Evolutionary conservation across 2,797 vertebrate species (phyloP), one percentile per base, ranked within the genome.

Genomic region (Chloroceryle inda): DNA sequence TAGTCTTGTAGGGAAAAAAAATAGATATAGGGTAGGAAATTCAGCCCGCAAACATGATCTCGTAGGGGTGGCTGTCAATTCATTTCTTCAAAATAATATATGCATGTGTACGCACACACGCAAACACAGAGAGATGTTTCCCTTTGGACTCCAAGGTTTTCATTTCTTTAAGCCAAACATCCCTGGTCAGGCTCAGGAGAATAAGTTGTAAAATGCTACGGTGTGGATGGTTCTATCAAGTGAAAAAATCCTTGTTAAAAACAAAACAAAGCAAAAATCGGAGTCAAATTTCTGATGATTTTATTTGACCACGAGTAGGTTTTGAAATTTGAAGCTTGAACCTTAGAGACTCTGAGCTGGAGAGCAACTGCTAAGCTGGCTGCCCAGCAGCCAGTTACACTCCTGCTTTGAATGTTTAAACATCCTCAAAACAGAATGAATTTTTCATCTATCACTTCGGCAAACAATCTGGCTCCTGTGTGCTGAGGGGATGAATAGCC

Each of bases 381-480:
- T 93, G n/a, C 87, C 71, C 89, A 64, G 95, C 93, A 91, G 95
- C 87, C 92, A 44, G 92, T 35, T 90, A 47, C 82, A 13, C 79
- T 92, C 93, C 96, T 40, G 86, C 89, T 56, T 5, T 93, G 97
- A 97, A 96, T 95, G 92, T 96, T 96, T 94, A 95, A 96, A 94
- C 89, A 94, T 94, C 79, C 88, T 79, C 90, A n/a, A 91, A 96
- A 88, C 79, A 89, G 89, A 94, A 95, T 96, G 93, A 96, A 95
- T 97, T 97, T 97, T 97, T 96, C 91, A 96, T 97, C 93, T 92
- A 93, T 94, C 95, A 92, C 90, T 96, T 95, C 2, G 3, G 93
- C 93, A 96, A 96, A 94, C 96, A 95, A 91, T 94, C 94, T 95
- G 97, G 93, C 93, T 96, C 86, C 94, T 90, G 87, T 88, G 92